These are phyloP conservation scores for Sisyra nigra DNA, from an alignment of 2,888 invertebrate genomes.

Conservation along the genomic window DNA sequence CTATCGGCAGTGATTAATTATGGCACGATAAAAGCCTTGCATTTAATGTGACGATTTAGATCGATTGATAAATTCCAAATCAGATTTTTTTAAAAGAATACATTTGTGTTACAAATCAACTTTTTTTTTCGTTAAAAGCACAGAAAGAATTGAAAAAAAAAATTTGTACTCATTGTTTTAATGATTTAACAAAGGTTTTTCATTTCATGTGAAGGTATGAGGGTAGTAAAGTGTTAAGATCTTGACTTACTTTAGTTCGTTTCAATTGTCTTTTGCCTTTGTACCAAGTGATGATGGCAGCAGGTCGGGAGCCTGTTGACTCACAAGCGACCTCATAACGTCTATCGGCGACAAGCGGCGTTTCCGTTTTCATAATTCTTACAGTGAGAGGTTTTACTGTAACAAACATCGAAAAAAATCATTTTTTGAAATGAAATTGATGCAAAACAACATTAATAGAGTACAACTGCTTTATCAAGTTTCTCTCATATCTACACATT, in stretches of 20 bases:
- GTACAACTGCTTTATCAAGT: background rate
- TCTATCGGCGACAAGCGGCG: constrained; percentile 64
- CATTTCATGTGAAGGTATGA: background rate
- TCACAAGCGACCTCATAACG: constrained; percentile 72
- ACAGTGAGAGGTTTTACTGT: constrained; percentile 72
- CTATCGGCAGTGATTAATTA: too few species aligned
- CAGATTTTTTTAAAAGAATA: too few species aligned
- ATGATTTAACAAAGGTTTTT: background rate
- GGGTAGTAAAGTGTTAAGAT: too few species aligned
- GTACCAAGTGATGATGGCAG: constrained; percentile 78
- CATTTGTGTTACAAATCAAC: too few species aligned
- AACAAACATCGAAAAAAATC: constrained; percentile 14
- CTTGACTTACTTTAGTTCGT: constrained; percentile 51
- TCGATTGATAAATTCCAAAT: too few species aligned
- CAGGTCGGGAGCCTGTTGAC: constrained; percentile 71
- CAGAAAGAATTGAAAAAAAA: too few species aligned
- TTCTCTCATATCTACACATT: background rate
- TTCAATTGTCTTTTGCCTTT: constrained; percentile 71
- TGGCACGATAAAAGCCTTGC: too few species aligned
- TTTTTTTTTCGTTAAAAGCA: too few species aligned
- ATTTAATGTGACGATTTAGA: too few species aligned
- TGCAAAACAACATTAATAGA: background rate
- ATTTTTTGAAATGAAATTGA: too few species aligned
- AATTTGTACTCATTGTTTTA: background rate
- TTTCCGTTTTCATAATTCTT: constrained; percentile 50